Conservation (phyloP, 2,113 vertebrate species). For the Microtus montanus region DNA sequence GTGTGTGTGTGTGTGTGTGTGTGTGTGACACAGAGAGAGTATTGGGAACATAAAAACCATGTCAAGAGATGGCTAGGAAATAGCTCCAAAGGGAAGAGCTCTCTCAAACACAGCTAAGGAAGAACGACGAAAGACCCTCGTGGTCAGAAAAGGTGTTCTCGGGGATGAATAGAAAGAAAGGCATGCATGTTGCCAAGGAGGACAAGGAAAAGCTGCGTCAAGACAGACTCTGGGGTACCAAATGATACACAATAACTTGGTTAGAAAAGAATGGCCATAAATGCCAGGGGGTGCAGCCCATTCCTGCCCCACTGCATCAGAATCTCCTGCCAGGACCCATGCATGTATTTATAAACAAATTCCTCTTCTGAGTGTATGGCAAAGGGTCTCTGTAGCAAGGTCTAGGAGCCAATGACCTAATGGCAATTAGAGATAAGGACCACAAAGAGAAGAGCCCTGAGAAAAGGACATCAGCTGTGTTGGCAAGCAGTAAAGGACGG, state of each 20-base stretch:
- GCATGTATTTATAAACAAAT: neutral
- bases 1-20: neutral
- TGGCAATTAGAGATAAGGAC: neutral
- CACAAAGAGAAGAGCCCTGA: neutral
- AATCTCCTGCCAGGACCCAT: neutral
- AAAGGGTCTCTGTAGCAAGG: neutral
- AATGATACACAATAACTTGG: neutral
- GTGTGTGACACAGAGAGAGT: neutral
- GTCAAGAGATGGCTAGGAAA: neutral
- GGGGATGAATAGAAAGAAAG: neutral
- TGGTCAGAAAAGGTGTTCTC: neutral
- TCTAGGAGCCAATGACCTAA: neutral
- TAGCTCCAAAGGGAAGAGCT: neutral
- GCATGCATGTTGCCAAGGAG: neutral
- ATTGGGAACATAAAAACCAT: neutral
- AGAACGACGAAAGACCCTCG: neutral
- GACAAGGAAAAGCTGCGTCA: neutral
- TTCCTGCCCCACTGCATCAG: neutral
- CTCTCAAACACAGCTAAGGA: neutral
- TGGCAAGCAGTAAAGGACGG: constrained; percentile 12
- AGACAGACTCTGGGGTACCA: neutral
- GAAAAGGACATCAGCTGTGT: neutral
- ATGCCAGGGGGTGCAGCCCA: neutral
- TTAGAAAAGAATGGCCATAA: neutral
- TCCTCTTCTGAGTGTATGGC: neutral